Base-by-base conservation (phyloP, 2,888 invertebrate genomes). In the Melanotus villosus region DNA sequence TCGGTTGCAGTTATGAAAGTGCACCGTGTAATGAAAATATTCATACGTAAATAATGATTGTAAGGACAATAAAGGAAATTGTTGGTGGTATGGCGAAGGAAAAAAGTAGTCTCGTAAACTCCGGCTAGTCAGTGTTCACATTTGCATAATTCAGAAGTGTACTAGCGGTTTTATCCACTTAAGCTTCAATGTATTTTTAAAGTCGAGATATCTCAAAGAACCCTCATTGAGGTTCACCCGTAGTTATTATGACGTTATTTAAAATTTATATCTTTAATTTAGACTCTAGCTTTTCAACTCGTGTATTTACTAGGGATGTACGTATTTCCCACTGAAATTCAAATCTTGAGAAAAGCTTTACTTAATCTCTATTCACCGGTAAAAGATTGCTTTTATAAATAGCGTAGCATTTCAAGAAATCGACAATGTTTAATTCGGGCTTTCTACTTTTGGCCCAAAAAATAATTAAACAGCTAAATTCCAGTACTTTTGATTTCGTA, bases 111-210 rank as follows among this genome's bases (percentile, higher is more conserved):
- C 23, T 47, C 47, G 23, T 47, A 47, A 47, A 47, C 47, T 47
- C 12, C 23, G 47, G 23, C n/a, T 23, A 47, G 23, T 47, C 47
- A 47, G 47, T 47, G 18, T 19, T 26, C 26, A 12, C 47, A 47
- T 47, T 47, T 47, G 47, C 47, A 47, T 47, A 47, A 47, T 47
- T 47, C 47, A 47, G 26, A 19, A 47, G 47, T 47, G 47, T 47
- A 47, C 23, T 23, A 47, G 47, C 47, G 47, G 47, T 19, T 47
- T 47, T 47, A 47, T 47, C 47, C 47, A 47, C 47, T 47, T 47
- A 47, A 47, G 47, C 47, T 12, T 12, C 47, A 23, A 47, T 47
- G 47, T 47, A 47, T 47, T 47, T 47, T 47, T 47, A 47, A 47
- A 47, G 47, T 47, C 47, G 12, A 23, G 47, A 10, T 47, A 47